Evolutionary conservation across 1,140 invertebrate genomes (phyloP).

Genomic region (Penaeus chinensis): DNA sequence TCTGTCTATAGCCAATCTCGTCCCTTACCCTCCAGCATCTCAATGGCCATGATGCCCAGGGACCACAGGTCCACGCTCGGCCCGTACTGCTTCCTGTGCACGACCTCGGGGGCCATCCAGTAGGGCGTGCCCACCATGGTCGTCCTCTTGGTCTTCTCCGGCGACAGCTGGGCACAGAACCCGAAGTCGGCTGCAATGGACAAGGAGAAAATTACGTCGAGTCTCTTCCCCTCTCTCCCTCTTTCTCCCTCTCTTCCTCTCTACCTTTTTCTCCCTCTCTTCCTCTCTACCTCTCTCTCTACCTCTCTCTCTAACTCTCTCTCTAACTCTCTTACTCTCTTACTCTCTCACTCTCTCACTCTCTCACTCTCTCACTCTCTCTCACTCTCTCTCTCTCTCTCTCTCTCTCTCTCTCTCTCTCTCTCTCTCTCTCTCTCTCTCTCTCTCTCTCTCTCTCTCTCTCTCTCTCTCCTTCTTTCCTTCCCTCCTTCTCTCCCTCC

Average conservation of each 20-base stretch:
- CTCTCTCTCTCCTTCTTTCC: no score
- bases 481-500: no score
- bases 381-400: background rate
- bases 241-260: background rate
- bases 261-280: background rate
- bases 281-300: background rate
- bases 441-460: background rate
- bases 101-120: conserved; percentile 97
- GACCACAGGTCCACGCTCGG: conserved; percentile 77
- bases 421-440: background rate
- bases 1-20: background rate
- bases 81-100: conserved; percentile 76
- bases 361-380: background rate
- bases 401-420: background rate
- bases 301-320: background rate
- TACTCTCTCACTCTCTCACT: background rate
- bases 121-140: conserved; percentile 99
- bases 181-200: conserved; percentile 86
- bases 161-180: conserved; percentile 99
- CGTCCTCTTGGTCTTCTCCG: conserved; percentile 97
- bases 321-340: background rate
- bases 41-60: conserved; percentile 73
- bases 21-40: conserved; percentile 74
- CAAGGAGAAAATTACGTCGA: background rate
- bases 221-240: background rate